Conservation (phyloP, 2,888 invertebrate species). For the Myopa tessellatipennis region DNA sequence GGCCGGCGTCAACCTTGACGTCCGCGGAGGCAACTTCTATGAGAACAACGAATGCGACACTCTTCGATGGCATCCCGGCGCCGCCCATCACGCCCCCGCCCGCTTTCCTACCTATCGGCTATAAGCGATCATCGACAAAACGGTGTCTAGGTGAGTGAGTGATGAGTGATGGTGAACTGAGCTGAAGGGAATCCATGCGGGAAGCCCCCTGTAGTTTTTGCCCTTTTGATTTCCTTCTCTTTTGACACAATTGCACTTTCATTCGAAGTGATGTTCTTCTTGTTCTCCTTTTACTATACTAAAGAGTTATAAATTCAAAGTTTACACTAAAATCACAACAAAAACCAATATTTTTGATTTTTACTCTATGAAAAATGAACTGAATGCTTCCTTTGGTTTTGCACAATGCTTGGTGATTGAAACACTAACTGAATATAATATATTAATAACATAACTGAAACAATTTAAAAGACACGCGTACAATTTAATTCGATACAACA, state of each 20-base stretch:
- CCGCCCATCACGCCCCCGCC: conserved; percentile 78
- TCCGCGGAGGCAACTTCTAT: conserved; percentile 46
- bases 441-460: too few species aligned
- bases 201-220: too few species aligned
- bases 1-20: background rate
- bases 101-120: conserved; percentile 74
- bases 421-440: too few species aligned
- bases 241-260: background rate
- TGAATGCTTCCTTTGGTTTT: too few species aligned
- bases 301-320: too few species aligned
- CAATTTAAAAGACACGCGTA: too few species aligned
- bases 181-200: background rate
- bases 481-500: too few species aligned
- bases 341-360: too few species aligned
- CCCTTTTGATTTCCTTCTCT: background rate
- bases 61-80: conserved; percentile 66
- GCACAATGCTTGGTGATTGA: too few species aligned
- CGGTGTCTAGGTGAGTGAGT: conserved; percentile 57
- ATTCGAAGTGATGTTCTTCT: background rate
- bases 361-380: too few species aligned
- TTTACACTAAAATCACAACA: too few species aligned
- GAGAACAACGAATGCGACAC: conserved; percentile 52
- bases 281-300: background rate
- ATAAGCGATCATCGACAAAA: conserved; percentile 64
- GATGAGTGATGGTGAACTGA: background rate